Evolutionary conservation across 2,797 vertebrate genomes (phyloP), one percentile per base, ranked within the genome.

Genomic region (Sparidentex hasta): DNA sequence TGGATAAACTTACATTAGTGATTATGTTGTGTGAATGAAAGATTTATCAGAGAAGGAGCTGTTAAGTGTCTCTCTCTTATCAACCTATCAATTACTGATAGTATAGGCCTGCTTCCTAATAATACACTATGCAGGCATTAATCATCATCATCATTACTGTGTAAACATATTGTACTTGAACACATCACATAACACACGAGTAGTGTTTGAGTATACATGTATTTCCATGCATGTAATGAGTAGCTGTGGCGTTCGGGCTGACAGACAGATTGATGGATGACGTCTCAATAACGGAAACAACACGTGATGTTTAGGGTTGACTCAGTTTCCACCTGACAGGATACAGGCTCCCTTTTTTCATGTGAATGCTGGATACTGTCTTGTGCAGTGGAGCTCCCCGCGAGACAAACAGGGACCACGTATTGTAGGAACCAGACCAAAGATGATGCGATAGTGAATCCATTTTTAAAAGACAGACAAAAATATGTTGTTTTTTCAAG

Each of bases 251-350:
- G 47, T 29, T 29, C 41, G 33, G 59, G 61, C 46, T 65, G 54
- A 77, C 51, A 55, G 52, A 48, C n/a, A 47, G 54, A 65, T 48
- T 27, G 38, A 67, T 12, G 13, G 57, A 58, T 67, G 46, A 66
- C 48, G 68, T 76, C 29, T 75, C 50, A n/a, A 46, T 43, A 44
- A 59, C 59, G 56, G 13, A 76, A 68, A 46, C 21, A 50, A 41
- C 25, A 57, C 41, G 52, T 59, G n/a, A 65, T 74, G 77, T 78
- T 59, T 64, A 38, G 9, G 41, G 5, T 16, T 76, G 76, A 82
- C 55, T 82, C 72, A 59, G 59, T 50, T 76, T 79, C 64, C 58
- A 72, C 55, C 33, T 38, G 7, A 69, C 50, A 43, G 23, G 13
- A 43, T 46, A 3, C 29, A 59, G 23, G 23, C 20, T 43, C 25